phyloP scores from a whole-genome alignment of 2,888 invertebrate genomes.

The Phlogophora meticulosa region DNA sequence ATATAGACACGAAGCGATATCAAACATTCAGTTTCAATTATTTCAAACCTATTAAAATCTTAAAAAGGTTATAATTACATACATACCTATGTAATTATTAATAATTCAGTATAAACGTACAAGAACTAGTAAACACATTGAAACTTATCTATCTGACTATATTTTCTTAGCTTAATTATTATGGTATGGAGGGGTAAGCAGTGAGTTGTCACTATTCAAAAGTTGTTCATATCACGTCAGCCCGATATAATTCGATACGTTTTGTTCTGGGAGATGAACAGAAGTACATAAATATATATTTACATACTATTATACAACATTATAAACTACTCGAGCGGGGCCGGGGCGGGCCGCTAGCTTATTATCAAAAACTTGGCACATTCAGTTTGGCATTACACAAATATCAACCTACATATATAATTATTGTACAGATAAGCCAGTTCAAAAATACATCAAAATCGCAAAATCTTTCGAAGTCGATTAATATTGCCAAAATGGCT shows the following conservation, averaged over 20 bases:
- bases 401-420: not conserved
- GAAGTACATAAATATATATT: too few species aligned
- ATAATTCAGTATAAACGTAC: conserved; percentile 32
- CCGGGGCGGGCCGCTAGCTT: too few species aligned
- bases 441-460: conserved; percentile 1
- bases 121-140: conserved; percentile 2
- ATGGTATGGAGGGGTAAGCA: too few species aligned
- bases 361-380: conserved; percentile 33
- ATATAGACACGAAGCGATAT: conserved; percentile 57
- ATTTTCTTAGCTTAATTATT: not conserved
- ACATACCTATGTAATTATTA: not conserved
- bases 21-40: not conserved
- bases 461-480: not conserved
- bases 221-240: too few species aligned
- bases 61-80: too few species aligned
- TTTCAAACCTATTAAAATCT: too few species aligned
- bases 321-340: too few species aligned
- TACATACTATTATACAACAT: too few species aligned
- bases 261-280: too few species aligned
- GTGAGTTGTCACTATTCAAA: too few species aligned
- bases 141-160: conserved; percentile 24
- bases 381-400: not conserved
- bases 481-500: not conserved
- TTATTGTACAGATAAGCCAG: not conserved
- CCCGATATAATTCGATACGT: too few species aligned